Evolutionary conservation across 2,113 vertebrate genomes (phyloP).

Genomic region (Nyctibius bracteatus): DNA sequence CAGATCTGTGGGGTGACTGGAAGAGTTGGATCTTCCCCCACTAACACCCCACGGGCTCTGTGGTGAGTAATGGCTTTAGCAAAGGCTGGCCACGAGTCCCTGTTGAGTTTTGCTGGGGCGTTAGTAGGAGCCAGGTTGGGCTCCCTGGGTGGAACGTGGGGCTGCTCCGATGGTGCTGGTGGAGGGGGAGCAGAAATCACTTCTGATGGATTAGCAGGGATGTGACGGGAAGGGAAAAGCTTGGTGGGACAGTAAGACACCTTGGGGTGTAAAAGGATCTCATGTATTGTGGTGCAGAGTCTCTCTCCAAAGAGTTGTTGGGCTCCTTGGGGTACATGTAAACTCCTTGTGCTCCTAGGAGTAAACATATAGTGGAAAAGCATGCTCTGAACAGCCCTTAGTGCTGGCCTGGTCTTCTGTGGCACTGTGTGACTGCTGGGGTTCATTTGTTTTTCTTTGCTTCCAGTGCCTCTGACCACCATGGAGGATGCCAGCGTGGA

Average conservation of each 20-base stretch:
- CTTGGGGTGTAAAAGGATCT: neutral
- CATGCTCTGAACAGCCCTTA: neutral
- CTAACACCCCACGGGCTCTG: neutral
- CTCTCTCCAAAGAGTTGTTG: neutral
- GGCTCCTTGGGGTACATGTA: no score
- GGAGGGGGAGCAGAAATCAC: neutral
- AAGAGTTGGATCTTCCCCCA: neutral
- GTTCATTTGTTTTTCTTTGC: neutral
- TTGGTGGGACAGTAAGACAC: neutral
- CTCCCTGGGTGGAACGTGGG: neutral
- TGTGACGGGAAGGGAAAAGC: neutral
- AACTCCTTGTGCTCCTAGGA: neutral
- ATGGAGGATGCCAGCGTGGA: constrained; percentile 73
- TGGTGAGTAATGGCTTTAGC: neutral
- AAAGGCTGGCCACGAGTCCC: neutral
- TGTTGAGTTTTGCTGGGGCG: neutral
- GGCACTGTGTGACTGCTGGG: neutral
- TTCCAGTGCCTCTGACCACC: constrained; percentile 4
- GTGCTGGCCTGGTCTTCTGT: neutral
- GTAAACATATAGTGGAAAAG: neutral
- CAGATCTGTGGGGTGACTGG: neutral
- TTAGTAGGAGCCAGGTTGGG: neutral
- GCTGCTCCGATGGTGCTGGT: neutral
- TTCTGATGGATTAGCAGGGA: neutral
- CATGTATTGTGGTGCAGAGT: neutral